Evolutionary conservation across 92 coral and sea anemone genomes (phyloP), one percentile per base, ranked within the genome.

Genomic region (Actinernus sp.): DNA sequence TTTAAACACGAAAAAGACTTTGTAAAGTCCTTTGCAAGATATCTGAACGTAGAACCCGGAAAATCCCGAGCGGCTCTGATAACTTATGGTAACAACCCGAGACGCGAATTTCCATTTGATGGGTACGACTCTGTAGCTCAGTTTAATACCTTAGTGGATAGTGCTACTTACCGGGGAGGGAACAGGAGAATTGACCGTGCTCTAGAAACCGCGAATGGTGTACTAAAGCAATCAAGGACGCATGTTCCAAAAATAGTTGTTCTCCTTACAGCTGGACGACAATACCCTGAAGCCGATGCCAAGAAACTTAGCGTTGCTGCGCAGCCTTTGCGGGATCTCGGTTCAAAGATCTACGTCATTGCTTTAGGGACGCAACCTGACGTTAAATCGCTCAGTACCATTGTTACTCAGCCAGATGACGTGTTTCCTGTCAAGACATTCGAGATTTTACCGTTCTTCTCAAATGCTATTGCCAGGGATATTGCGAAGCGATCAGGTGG

Each of bases 161-260:
- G 80, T 4, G 68, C 80, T 4, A 45, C 56, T 5, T 78, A 55
- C 31, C 37, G 43, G 4, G 55, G 21, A 2, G 81, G 74, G 29
- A 12, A 22, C 37, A 60, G 93, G 22, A 68, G 89, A 32, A 75
- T 87, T 52, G 93, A 87, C 65, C 66, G 65, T 10, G 89, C 87
- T 8, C 31, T 87, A 25, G 81, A 76, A 37, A 43, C 24, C 7
- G 93, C 88, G 0, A 33, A 73, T 1, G 31, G 29, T 17, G 44
- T 45, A 6, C 71, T 87, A 36, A 65, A 82, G 26, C 28, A 51
- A 26, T 46, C 26, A 6, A 55, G 58, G 11, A 59, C 81, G 7
- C 34, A 36, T 19, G 86, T 61, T 20, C 55, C 68, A 31, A 76
- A 88, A 48, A 48, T 88, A 49, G 74, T 76, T 12, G 55, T 88